Base-by-base conservation (phyloP, 2,888 invertebrate genomes). In the Meteorus cinctellus region DNA sequence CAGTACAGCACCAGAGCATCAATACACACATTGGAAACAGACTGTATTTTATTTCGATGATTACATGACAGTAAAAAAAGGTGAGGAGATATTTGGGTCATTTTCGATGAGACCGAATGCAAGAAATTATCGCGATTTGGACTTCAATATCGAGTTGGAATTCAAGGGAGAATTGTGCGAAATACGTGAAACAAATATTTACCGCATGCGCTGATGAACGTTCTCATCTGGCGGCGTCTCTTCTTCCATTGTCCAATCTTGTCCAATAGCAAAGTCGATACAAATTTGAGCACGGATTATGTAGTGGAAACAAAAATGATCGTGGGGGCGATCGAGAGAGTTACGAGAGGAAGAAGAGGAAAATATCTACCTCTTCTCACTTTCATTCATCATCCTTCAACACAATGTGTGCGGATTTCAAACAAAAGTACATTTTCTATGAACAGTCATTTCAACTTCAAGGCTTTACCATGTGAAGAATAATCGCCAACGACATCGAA, bases 11-110 rank as follows among this genome's bases (percentile, higher is more conserved):
- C 99, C 99, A 0, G 99, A 99, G 89, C 96, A 97, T 0, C 96
- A 96, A 41, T 99, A 99, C 91, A 99, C 99, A 29, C 99, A 99
- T 90, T 99, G 99, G 99, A 99, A 99, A 90, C 98, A 98, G 90
- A 96, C 96, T 8, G 99, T 99, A 70, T 99, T 99, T 91, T 99
- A 99, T 90, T 95, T 99, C 84, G 96, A 98, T 87, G 98, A 99
- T 84, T 97, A 97, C 86, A 94, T 99, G 92, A 99, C 99, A 2
- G 97, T 97, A 48, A 98, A 98, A 89, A 97, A 97, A 86, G 95
- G 95, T 74, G 99, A 99, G 89, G 97, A 97, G 89, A 94, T 99
- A 77, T 94, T 92, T 71, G 99, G 99, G 34, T 93, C 94, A 8
- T 98, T 99, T 90, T 93, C 94, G 71, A 96, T 99, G 95, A 96